These are phyloP conservation scores for Ophonus ardosiacus DNA, from an alignment of 2,888 invertebrate genomes.

Conservation along the genomic window DNA sequence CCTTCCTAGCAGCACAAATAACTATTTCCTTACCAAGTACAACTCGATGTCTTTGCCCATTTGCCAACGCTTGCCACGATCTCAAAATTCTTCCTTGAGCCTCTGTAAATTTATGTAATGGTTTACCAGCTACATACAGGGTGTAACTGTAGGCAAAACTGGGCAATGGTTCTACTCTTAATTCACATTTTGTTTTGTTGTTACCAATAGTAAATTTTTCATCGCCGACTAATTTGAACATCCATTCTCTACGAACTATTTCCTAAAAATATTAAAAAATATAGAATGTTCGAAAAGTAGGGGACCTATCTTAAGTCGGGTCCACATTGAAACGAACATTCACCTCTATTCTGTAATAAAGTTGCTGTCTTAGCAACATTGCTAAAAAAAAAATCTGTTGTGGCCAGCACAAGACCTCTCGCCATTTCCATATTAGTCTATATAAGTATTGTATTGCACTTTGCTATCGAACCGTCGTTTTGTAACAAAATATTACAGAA, in stretches of 20 bases:
- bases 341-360: no score
- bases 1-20: no score
- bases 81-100: conserved; percentile 86
- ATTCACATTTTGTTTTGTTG: conserved; percentile 73
- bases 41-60: conserved; percentile 80
- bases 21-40: conserved; percentile 81
- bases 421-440: no score
- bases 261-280: conserved; percentile 77
- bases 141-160: conserved; percentile 89
- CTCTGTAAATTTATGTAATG: conserved; percentile 88
- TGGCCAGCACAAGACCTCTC: no score
- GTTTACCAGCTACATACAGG: conserved; percentile 89
- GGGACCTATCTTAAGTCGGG: no score
- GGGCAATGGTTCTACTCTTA: conserved; percentile 81
- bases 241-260: conserved; percentile 88
- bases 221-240: conserved; percentile 94
- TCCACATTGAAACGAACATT: no score
- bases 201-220: conserved; percentile 86
- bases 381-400: no score
- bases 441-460: no score
- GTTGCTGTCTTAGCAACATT: no score
- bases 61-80: conserved; percentile 83
- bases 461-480: no score
- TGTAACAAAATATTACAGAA: no score
- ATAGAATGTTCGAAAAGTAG: no score